Evolutionary conservation across 2,113 vertebrate species (phyloP).

Genomic region (Cranoglanis bouderius): DNA sequence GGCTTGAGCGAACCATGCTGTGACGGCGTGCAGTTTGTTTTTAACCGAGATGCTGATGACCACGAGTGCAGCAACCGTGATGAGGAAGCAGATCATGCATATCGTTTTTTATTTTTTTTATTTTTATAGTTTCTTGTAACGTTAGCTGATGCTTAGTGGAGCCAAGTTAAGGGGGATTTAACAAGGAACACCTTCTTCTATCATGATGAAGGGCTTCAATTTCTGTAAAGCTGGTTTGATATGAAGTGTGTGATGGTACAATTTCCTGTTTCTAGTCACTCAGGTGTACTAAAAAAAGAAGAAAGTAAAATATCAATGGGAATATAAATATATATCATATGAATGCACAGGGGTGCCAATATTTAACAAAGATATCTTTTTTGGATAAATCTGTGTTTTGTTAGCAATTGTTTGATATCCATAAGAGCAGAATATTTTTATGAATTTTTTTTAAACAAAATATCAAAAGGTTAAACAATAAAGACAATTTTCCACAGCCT

Average conservation of each 20-base stretch:
- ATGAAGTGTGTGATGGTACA: background rate
- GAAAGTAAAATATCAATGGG: too few species aligned
- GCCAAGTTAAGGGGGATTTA: background rate
- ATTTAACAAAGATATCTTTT: too few species aligned
- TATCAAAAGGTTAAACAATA: too few species aligned
- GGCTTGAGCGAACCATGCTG: slow-evolving; percentile 40
- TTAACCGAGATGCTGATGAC: slow-evolving; percentile 58
- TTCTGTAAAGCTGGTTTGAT: background rate
- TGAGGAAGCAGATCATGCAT: slow-evolving; percentile 10
- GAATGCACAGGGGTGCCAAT: too few species aligned
- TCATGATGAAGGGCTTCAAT: background rate
- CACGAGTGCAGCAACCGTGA: background rate
- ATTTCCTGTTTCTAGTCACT: too few species aligned
- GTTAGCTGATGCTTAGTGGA: background rate
- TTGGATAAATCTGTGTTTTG: too few species aligned
- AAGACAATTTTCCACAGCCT: too few species aligned
- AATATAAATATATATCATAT: too few species aligned
- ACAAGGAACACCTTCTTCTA: background rate
- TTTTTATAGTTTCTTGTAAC: background rate
- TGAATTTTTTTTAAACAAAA: too few species aligned
- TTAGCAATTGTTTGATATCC: too few species aligned
- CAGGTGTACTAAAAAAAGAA: too few species aligned
- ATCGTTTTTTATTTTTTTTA: background rate
- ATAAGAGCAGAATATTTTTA: too few species aligned
- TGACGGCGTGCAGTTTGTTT: slow-evolving; percentile 33